Evolutionary conservation across 2,888 invertebrate species (phyloP).

Genomic region (Elysia crispata): DNA sequence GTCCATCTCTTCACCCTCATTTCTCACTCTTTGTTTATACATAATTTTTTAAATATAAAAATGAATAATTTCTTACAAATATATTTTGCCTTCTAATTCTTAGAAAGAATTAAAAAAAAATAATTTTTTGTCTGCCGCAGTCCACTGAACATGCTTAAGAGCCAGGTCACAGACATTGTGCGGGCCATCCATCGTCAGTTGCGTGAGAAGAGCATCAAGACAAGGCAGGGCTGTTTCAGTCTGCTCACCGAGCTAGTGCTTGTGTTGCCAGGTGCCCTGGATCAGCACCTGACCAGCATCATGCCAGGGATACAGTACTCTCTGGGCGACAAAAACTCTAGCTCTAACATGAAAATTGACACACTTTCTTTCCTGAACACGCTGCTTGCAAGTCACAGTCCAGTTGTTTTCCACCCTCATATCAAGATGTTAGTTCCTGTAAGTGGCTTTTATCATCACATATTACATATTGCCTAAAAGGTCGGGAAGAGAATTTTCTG

Average conservation of each 20-base stretch:
- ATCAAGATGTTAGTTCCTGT: constrained; percentile 74
- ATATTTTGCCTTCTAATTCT: too few relatives aligned
- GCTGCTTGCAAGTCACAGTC: constrained; percentile 87
- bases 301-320: constrained; percentile 94
- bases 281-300: constrained; percentile 88
- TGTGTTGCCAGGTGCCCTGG: constrained; percentile 92
- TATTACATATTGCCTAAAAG: too few relatives aligned
- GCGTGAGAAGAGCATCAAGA: constrained; percentile 80
- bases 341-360: constrained; percentile 96
- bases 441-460: constrained; percentile 77
- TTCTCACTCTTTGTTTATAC: too few relatives aligned
- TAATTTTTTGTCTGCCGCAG: constrained; percentile 55
- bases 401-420: constrained; percentile 78
- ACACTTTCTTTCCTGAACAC: constrained; percentile 94
- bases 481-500: too few relatives aligned
- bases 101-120: too few relatives aligned
- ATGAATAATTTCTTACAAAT: too few relatives aligned
- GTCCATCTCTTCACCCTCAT: too few relatives aligned
- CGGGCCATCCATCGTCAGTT: constrained; percentile 92
- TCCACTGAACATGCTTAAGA: constrained; percentile 75
- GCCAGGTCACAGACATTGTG: constrained; percentile 87
- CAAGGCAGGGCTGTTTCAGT: constrained; percentile 92
- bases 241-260: constrained; percentile 92
- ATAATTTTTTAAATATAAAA: too few relatives aligned
- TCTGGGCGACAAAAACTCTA: constrained; percentile 91